Evolutionary conservation across 2,113 vertebrate species (phyloP).

Genomic region (Podarcis muralis): DNA sequence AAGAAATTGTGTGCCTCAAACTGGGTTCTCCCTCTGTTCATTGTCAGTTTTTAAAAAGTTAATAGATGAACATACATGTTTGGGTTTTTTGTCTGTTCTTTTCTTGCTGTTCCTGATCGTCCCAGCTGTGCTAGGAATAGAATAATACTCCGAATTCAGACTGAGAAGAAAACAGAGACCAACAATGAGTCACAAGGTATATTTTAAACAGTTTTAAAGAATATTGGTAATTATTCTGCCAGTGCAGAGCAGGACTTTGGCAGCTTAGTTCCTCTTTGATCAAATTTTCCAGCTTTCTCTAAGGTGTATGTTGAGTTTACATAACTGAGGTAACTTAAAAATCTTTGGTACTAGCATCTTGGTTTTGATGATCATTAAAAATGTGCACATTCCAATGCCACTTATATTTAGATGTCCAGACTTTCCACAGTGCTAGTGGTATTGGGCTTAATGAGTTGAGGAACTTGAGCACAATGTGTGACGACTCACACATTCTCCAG

Average conservation of each 20-base stretch:
- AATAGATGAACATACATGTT: neutral
- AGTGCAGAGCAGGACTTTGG: no score
- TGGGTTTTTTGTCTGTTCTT: neutral
- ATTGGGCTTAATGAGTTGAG: no score
- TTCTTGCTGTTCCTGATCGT: neutral
- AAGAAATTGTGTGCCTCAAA: neutral
- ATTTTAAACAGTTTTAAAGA: neutral
- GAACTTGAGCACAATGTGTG: no score
- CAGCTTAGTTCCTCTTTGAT: neutral
- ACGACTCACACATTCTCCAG: no score
- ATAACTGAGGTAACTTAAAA: no score
- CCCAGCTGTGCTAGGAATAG: neutral
- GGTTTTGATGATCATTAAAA: no score
- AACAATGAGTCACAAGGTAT: constrained; percentile 1
- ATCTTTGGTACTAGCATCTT: no score
- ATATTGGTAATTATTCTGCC: neutral
- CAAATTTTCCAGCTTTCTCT: no score
- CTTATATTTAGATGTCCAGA: no score
- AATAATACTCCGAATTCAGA: neutral
- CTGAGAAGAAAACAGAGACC: neutral
- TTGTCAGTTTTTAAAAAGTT: neutral
- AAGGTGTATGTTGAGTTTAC: no score
- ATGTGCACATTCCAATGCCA: no score
- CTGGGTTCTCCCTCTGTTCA: neutral
- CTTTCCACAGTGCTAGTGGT: no score